These are phyloP conservation scores for Mimachlamys varia DNA, from an alignment of 2,888 invertebrate genomes.

Conservation along the genomic window DNA sequence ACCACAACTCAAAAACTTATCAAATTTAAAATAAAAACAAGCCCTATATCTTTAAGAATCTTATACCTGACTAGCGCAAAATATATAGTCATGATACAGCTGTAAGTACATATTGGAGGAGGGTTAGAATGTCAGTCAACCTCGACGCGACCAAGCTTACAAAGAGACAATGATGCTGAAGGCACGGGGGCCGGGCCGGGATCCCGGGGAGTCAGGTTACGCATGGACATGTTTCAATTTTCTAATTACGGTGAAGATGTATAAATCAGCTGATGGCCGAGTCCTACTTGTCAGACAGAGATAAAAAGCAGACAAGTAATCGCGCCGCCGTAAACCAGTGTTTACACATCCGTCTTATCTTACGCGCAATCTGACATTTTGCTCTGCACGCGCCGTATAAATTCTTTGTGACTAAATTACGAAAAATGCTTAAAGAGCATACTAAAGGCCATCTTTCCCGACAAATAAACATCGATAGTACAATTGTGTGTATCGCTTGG, in stretches of 20 bases:
- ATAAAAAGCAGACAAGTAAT: slow-evolving; percentile 31
- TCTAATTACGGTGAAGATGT: slow-evolving; percentile 34
- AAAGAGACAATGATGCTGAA: not conserved
- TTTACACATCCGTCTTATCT: slow-evolving; percentile 26
- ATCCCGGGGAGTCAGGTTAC: slow-evolving; percentile 34
- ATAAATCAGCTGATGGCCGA: slow-evolving; percentile 34
- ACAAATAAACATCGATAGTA: slow-evolving; percentile 26
- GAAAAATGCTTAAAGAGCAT: slow-evolving; percentile 11
- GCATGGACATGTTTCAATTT: slow-evolving; percentile 34
- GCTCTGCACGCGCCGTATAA: slow-evolving; percentile 27
- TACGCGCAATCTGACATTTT: slow-evolving; percentile 36
- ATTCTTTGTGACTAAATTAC: slow-evolving; percentile 36
- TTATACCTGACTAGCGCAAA: not conserved
- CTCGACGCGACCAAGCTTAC: not conserved
- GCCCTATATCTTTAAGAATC: too few relatives aligned
- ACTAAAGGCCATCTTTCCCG: slow-evolving; percentile 2
- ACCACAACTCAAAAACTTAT: not conserved
- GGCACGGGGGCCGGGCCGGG: not conserved
- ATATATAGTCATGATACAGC: not conserved
- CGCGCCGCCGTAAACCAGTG: slow-evolving; percentile 9
- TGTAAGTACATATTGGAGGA: not conserved
- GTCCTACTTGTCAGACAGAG: slow-evolving; percentile 1
- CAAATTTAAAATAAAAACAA: not conserved
- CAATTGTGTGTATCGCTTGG: not conserved
- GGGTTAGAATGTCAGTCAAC: not conserved